phyloP scores from a whole-genome alignment of 2,888 invertebrate genomes.

The Eilema griseolum region DNA sequence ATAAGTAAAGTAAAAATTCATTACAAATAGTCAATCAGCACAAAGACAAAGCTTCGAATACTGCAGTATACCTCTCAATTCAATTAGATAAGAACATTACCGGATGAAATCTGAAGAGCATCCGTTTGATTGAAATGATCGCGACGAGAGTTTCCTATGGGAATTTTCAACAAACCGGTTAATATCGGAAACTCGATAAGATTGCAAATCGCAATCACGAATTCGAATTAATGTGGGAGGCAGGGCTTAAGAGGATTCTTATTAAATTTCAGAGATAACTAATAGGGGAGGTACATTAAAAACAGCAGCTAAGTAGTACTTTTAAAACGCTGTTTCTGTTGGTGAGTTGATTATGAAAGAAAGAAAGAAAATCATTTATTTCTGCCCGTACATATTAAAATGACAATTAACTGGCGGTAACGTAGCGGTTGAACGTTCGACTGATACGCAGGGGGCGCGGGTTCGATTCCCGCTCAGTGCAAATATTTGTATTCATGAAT shows the following conservation, averaged over 20 bases:
- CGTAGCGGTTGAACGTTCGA: too few relatives aligned
- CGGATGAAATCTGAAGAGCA: conserved; percentile 26
- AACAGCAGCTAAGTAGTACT: background rate
- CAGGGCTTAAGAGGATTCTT: background rate
- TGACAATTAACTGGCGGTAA: too few relatives aligned
- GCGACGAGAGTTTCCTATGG: conserved; percentile 9
- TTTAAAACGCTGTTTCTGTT: too few relatives aligned
- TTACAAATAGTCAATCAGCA: background rate
- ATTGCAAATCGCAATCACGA: background rate
- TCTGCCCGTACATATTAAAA: too few relatives aligned
- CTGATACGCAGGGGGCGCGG: too few relatives aligned
- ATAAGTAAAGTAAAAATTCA: too few relatives aligned
- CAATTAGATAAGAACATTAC: conserved; percentile 27
- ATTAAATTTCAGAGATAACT: background rate
- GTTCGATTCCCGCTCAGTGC: too few relatives aligned
- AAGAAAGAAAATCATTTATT: too few relatives aligned
- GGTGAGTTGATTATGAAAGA: too few relatives aligned
- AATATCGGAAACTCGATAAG: conserved; percentile 7
- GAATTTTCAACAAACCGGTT: conserved; percentile 21
- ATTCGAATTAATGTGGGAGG: background rate
- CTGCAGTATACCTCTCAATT: conserved; percentile 15
- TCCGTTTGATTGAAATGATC: conserved; percentile 32
- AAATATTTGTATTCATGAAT: too few relatives aligned
- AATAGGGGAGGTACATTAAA: background rate
- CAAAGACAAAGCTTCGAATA: background rate